These are phyloP conservation scores for Erebia epiphron DNA, from an alignment of 2,888 invertebrate genomes.

Conservation along the genomic window DNA sequence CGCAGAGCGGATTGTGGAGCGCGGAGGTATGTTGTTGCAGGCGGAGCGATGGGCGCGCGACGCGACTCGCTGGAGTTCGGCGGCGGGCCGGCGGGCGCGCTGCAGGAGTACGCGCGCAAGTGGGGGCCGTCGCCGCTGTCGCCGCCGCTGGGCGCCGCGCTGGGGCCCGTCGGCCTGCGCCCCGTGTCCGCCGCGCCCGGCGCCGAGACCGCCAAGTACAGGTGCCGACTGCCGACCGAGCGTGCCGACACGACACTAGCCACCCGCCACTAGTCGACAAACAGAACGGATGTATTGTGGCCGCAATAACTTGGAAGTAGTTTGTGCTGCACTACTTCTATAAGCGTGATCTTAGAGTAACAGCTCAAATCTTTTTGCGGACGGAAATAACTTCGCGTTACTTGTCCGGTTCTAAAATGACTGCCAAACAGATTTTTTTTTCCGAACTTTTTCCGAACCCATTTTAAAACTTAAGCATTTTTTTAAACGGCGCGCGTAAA, in stretches of 20 bases:
- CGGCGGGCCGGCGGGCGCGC: conserved; percentile 61
- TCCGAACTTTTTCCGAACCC: too few species aligned
- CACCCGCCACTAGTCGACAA: background rate
- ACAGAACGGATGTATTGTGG: background rate
- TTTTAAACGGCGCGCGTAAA: too few species aligned
- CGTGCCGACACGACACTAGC: background rate
- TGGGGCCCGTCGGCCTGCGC: conserved; percentile 86
- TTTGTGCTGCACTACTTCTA: too few species aligned
- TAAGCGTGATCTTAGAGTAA: too few species aligned
- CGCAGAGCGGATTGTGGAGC: conserved; percentile 43
- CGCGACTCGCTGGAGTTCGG: conserved; percentile 84
- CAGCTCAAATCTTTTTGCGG: too few species aligned
- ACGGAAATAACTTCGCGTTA: too few species aligned
- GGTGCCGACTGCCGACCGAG: conserved; percentile 65
- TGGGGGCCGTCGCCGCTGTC: conserved; percentile 85
- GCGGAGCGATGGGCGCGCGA: conserved; percentile 59
- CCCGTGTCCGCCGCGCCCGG: conserved; percentile 90
- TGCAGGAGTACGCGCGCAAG: conserved; percentile 82
- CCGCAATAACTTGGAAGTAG: too few species aligned
- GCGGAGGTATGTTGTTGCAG: conserved; percentile 57
- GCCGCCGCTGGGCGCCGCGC: conserved; percentile 87
- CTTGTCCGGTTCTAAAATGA: too few species aligned
- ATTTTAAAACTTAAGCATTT: too few species aligned
- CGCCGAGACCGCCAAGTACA: conserved; percentile 91
- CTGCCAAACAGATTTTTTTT: too few species aligned